Evolutionary conservation across 2,888 invertebrate genomes (phyloP), one percentile per base, ranked within the genome.

Genomic region (Apotomis capreana): DNA sequence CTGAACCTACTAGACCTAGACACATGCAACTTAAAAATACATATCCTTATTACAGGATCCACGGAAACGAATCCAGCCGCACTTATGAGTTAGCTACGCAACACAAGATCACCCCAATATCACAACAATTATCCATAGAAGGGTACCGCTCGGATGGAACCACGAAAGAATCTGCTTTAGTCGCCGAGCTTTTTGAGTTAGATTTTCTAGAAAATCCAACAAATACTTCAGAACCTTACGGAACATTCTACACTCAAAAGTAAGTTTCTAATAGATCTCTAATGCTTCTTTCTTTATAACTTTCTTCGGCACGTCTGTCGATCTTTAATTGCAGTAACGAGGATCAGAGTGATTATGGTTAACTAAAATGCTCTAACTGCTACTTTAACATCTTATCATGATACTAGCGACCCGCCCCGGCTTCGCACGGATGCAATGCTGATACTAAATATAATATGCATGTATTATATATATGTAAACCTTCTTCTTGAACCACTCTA

Each of bases 121-220:
- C 49, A 3, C 74, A 75, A 37, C 52, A 68, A 8, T 3, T 70
- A 4, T 15, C n/a, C 4, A 40, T 57, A 2, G 6, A 54, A 2
- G 15, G 46, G 3, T 74, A 69, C 68, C 49, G 72, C 1, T 75
- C 75, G 0, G 74, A 76, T 52, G 75, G 76, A 0, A 36, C 51
- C 3, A 44, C 46, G 0, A 58, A 40, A 3, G 71, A 74, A 37
- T 46, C 13, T 2, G 55, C 59, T 3, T 49, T 74, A 9, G 55
- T 72, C 46, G 54, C 65, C 13, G 74, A 75, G 15, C 69, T 76
- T 0, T 37, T 70, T 3, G 67, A 37, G 0, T 57, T 49, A 4
- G 65, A 73, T 10, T 3, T 37, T 3, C 15, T 37, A 3, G 72
- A 72, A 12, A 52, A 68, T n/a, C 73, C 74, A 0, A 55, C 69